Evolutionary conservation across 2,888 invertebrate genomes (phyloP), one percentile per base, ranked within the genome.

Genomic region (Eucriotettix oculatus): DNA sequence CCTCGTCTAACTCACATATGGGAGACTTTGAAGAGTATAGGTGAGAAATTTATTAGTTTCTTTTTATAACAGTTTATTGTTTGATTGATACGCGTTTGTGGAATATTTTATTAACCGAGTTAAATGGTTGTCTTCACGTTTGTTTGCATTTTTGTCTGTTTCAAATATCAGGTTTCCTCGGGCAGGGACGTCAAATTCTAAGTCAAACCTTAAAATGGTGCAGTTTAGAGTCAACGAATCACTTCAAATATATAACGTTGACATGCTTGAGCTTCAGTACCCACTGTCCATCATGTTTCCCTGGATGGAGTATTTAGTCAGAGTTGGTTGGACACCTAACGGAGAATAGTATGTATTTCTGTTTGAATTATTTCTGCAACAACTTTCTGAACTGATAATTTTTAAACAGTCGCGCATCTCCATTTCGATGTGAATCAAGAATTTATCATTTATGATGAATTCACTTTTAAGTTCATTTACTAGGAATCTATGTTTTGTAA

Each of bases 301-400:
- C 0, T 92, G 92, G 90, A 84, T 90, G 76, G 98, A 99, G 71
- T 99, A 99, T 74, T 79, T 99, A 65, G 91, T 95, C 0, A 76
- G 98, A 65, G 91, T 90, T 14, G 97, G 96, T 0, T 99, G 98
- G 97, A 91, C 91, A 0, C 90, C 92, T 0, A 88, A 92, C 71
- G 89, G 91, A 42, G 82, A 87, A 68, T 86, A 83, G 95, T 95
- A 75, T 83, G 87, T 79, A 60, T 53, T 60, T 54, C 9, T 16
- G 17, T n/a, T 48, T 48, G 9, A 48, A 5, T n/a, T 48, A n/a
- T 48, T 48, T 48, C 12, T 11, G 12, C 44, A 44, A 11, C 12
- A 12, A 11, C 12, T 12, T 44, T 44, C n/a, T n/a, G n/a, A n/a
- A n/a, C n/a, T n/a, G n/a, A n/a, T n/a, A n/a, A n/a, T n/a, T n/a